These are phyloP conservation scores for Lutjanus erythropterus DNA, from an alignment of 2,113 vertebrate genomes.

Conservation along the genomic window DNA sequence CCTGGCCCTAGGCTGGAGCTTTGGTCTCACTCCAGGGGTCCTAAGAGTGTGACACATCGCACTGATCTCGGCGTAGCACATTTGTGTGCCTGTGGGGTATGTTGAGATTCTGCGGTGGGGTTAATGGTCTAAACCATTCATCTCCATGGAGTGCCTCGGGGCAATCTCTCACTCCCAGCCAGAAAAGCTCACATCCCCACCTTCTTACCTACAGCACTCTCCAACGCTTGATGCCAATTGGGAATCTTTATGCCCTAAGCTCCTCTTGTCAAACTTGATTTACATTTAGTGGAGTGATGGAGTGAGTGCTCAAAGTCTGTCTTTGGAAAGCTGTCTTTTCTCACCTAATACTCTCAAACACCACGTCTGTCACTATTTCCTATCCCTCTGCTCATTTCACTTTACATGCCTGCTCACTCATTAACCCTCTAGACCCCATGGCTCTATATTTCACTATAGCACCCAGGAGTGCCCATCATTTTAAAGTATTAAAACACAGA, in stretches of 20 bases:
- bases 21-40: conserved; percentile 72
- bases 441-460: no score
- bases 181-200: conserved; percentile 65
- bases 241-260: conserved; percentile 76
- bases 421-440: conserved; percentile 57
- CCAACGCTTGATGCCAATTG: conserved; percentile 58
- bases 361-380: conserved; percentile 64
- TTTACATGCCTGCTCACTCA: conserved; percentile 55
- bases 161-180: conserved; percentile 59
- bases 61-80: conserved; percentile 73
- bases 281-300: conserved; percentile 70
- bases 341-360: conserved; percentile 57
- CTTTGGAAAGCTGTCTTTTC: conserved; percentile 59
- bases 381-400: conserved; percentile 44
- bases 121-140: conserved; percentile 81
- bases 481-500: no score
- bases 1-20: conserved; percentile 67
- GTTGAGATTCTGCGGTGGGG: conserved; percentile 66
- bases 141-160: conserved; percentile 66
- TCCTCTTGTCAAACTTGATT: conserved; percentile 75
- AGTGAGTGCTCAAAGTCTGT: conserved; percentile 71
- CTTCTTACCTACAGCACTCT: conserved; percentile 72
- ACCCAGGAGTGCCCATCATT: no score
- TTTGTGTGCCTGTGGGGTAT: conserved; percentile 71
- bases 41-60: conserved; percentile 52